Base-by-base conservation (phyloP, 2,797 vertebrate genomes). In the Parauchenoglanis punctatus region DNA sequence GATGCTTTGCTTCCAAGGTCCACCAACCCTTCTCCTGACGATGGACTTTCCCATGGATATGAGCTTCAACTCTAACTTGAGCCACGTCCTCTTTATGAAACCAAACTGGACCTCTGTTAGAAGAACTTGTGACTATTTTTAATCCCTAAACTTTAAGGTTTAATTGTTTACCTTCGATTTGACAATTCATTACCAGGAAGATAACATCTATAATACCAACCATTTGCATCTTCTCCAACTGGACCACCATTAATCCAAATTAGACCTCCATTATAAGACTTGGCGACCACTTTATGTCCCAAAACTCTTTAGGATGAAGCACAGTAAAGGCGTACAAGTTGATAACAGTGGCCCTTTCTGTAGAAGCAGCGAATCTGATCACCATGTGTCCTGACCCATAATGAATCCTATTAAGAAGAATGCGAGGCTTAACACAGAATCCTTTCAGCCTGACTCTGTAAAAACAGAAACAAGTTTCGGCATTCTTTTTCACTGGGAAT, bases 341-440 rank as follows among this genome's bases (percentile, higher is more conserved):
- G 46, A 85, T 68, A 77, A 88, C 85, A 85, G 87, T 84, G 63
- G 72, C 73, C 46, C 52, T 78, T 82, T 70, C 28, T 87, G 70
- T 67, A 23, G 40, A 83, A 84, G 84, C 83, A 65, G 58, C 23
- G 65, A 85, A 52, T 63, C 28, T 49, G 67, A 65, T 72, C 44
- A 82, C 59, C 52, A 83, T 90, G 83, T 88, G 72, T 52, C 67
- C n/a, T 15, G 83, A 81, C 72, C 87, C 56, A 81, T 86, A 83
- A 73, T 89, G 81, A 86, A 85, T 88, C 78, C 52, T 59, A 72
- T 88, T 81, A 83, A 84, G 52, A 89, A 86, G 87, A 91, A 88
- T 81, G 80, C 75, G 67, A 89, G 75, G 61, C 20, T 25, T 65
- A 85, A 91, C 88, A 89, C 56, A 81, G 85, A n/a, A 81, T 70